Conservation (phyloP, 2,797 vertebrate species). For the Sebastiscus albofasciatus region DNA sequence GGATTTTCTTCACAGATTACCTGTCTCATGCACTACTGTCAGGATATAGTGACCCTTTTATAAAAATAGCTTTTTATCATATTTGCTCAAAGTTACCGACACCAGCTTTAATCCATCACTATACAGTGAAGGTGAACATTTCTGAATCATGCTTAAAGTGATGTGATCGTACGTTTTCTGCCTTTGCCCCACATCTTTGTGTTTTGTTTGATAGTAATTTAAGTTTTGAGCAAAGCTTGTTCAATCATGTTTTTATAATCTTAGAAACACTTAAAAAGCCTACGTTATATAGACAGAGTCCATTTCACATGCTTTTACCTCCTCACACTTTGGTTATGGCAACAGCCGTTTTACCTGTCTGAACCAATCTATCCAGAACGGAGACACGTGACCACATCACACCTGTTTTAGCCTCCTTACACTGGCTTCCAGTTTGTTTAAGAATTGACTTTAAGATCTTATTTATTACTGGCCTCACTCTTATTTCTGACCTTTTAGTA, state of each 20-base stretch:
- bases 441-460: background rate
- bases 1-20: too few relatives aligned
- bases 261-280: background rate
- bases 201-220: too few relatives aligned
- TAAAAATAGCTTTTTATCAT: too few relatives aligned
- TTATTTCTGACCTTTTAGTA: background rate
- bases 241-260: background rate
- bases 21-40: too few relatives aligned
- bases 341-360: background rate
- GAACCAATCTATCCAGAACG: background rate
- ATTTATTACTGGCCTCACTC: background rate
- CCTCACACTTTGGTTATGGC: background rate
- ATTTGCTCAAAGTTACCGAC: too few relatives aligned
- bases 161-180: background rate
- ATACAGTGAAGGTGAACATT: background rate
- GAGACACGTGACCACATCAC: background rate
- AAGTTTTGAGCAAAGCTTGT: background rate
- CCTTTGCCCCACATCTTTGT: background rate
- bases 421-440: background rate
- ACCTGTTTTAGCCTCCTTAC: background rate
- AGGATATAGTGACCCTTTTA: accelerated
- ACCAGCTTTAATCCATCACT: too few relatives aligned
- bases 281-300: background rate
- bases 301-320: background rate
- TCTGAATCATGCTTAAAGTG: background rate